Evolutionary conservation across 2,888 invertebrate species (phyloP), one percentile per base, ranked within the genome.

Genomic region (Mactromeris polynyma): DNA sequence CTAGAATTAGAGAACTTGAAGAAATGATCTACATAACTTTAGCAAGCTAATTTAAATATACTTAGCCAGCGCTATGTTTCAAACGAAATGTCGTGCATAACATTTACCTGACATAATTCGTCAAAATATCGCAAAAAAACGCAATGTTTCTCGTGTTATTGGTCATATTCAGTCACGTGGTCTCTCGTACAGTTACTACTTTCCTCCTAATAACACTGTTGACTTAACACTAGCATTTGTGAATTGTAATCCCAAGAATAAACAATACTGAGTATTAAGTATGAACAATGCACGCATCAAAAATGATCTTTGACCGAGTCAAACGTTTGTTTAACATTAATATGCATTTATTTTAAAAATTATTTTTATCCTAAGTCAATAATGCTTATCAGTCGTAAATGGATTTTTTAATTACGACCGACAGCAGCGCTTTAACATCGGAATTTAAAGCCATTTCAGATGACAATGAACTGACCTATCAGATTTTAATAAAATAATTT

Each of bases 351-450:
- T n/a, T 26, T 64, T 64, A 26, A n/a, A 64, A n/a, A n/a, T 64
- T 26, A 64, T n/a, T 64, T 64, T 64, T 64, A 64, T 21, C 58
- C 26, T 64, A 9, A n/a, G 58, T 26, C 58, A 26, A 64, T 64
- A 64, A n/a, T 64, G 26, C 26, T 64, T 64, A 64, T 64, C 58
- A 64, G 58, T 64, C 26, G n/a, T 64, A 26, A 26, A 64, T 64
- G 58, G 26, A 64, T 64, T 64, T 64, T 64, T 64, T 64, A 64
- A 64, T 64, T 64, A 26, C 58, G 58, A 64, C 26, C 58, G n/a
- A 64, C 21, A 26, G 26, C 2, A 64, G 9, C 58, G n/a, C 9
- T 64, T 26, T 26, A 64, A 64, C 58, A 26, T n/a, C n/a, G 58
- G 58, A 64, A 64, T 64, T n/a, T 26, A 21, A 26, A 64, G 58